Evolutionary conservation across 2,797 vertebrate species (phyloP).

Genomic region (Coranthus polyacanthus): DNA sequence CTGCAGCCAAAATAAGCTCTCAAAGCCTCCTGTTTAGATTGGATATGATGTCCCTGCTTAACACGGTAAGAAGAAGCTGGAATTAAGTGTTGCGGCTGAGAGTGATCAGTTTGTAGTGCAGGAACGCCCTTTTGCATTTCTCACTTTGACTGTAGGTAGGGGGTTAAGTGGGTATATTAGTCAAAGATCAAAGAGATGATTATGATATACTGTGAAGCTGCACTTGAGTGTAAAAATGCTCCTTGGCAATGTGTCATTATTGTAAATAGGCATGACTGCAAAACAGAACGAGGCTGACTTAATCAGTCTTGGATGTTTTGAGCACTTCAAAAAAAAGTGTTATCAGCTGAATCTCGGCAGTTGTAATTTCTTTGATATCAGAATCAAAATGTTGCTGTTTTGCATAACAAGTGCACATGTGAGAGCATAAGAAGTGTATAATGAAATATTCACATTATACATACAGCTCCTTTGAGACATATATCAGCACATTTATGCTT

Average conservation of each 20-base stretch:
- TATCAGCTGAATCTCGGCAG: conserved; percentile 6
- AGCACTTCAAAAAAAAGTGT: conserved; percentile 1
- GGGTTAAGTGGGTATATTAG: conserved; percentile 58
- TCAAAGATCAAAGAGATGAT: conserved; percentile 61
- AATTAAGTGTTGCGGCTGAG: conserved; percentile 46
- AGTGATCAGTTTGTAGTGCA: conserved; percentile 15
- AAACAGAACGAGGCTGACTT: conserved; percentile 9
- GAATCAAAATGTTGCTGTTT: neutral
- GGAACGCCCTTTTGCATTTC: conserved; percentile 44
- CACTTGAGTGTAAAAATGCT: conserved; percentile 30
- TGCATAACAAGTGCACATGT: conserved; percentile 1
- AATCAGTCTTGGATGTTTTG: conserved; percentile 15
- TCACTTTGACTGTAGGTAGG: conserved; percentile 34
- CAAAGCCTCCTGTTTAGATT: conserved; percentile 46
- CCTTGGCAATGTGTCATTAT: conserved; percentile 29
- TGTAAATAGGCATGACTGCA: conserved; percentile 28
- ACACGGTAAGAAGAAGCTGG: conserved; percentile 48
- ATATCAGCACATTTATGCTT: neutral
- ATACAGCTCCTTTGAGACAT: neutral
- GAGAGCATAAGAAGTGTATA: neutral
- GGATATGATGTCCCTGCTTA: conserved; percentile 52
- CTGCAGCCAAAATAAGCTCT: conserved; percentile 59
- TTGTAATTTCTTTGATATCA: neutral
- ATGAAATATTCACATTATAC: too few relatives aligned
- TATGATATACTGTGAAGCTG: conserved; percentile 43